phyloP scores from a whole-genome alignment of 2,113 vertebrate genomes.

The Salminus brasiliensis region DNA sequence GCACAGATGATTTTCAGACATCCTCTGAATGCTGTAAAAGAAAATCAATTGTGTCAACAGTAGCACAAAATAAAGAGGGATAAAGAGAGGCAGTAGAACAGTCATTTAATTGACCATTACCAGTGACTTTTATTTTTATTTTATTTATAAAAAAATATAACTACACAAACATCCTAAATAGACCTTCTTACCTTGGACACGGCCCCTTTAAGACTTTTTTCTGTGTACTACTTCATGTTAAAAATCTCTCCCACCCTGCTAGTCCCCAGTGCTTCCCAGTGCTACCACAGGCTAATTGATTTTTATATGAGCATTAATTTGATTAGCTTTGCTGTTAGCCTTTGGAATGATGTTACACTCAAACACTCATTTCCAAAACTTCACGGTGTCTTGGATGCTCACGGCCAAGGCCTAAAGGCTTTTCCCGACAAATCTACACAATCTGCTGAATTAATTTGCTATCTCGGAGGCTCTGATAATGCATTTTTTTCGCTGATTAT shows the following conservation, averaged over 20 bases:
- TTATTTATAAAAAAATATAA: not conserved
- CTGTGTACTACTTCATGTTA: not conserved
- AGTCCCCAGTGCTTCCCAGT: not conserved
- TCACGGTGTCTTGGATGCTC: not conserved
- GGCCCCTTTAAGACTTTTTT: not conserved
- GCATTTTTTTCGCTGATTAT: constrained; percentile 15
- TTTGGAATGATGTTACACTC: not conserved
- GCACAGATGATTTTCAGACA: too few relatives aligned
- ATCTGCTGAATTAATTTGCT: constrained; percentile 26
- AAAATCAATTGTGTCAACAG: too few relatives aligned
- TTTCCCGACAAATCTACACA: constrained; percentile 19
- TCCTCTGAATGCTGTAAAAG: too few relatives aligned
- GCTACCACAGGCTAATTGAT: constrained; percentile 11
- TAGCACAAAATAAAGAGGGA: too few relatives aligned
- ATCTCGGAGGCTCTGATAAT: constrained; percentile 4
- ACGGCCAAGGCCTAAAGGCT: not conserved
- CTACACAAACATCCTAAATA: not conserved
- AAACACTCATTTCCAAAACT: not conserved
- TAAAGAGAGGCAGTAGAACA: too few relatives aligned
- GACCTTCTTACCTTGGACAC: too few relatives aligned
- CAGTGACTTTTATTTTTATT: too few relatives aligned
- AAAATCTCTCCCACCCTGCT: not conserved
- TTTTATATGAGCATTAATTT: constrained; percentile 38
- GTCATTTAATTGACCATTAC: too few relatives aligned
- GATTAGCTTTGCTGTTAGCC: constrained; percentile 20